A percentile compares a stretch with the other conserved stretches of the same genome.
Evolutionary conservation across 2,888 invertebrate species (phyloP).

Genomic region (Drosophila dives): DNA sequence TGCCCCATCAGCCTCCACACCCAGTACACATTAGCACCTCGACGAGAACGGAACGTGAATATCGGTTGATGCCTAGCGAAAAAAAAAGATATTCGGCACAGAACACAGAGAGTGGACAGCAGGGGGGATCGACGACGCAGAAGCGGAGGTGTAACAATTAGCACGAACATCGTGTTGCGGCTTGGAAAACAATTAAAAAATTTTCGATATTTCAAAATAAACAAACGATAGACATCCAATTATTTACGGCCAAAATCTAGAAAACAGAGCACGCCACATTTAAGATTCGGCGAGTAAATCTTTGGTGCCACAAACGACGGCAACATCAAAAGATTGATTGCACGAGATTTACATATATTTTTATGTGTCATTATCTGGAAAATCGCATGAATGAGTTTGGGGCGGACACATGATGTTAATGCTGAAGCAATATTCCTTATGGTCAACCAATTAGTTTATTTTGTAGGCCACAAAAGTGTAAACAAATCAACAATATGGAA

Average conservation of each 20-base stretch:
- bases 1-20: constrained; percentile 21
- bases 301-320: constrained; percentile 5
- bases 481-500: constrained; percentile 80
- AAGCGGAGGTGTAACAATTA: constrained; percentile 53
- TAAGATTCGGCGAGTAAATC: constrained; percentile 14
- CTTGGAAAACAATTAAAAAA: constrained; percentile 62
- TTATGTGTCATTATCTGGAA: constrained; percentile 19
- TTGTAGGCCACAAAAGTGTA: constrained; percentile 60
- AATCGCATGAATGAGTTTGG: constrained; percentile 28
- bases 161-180: constrained; percentile 41
- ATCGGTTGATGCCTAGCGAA: constrained; percentile 29
- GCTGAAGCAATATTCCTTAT: constrained; percentile 31
- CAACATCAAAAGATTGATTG: constrained; percentile 61
- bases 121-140: constrained; percentile 6
- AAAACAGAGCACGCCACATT: constrained; percentile 20
- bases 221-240: constrained; percentile 31
- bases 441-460: constrained; percentile 45
- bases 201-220: constrained; percentile 63
- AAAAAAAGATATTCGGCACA: constrained; percentile 7
- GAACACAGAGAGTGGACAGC: constrained; percentile 7
- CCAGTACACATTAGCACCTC: constrained; percentile 67
- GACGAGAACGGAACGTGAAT: constrained; percentile 51
- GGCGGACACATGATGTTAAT: constrained; percentile 16
- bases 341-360: constrained; percentile 2
- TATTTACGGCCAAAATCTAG: constrained; percentile 3